Conservation (phyloP, 2,113 vertebrate genomes). For the Promerops cafer region DNA sequence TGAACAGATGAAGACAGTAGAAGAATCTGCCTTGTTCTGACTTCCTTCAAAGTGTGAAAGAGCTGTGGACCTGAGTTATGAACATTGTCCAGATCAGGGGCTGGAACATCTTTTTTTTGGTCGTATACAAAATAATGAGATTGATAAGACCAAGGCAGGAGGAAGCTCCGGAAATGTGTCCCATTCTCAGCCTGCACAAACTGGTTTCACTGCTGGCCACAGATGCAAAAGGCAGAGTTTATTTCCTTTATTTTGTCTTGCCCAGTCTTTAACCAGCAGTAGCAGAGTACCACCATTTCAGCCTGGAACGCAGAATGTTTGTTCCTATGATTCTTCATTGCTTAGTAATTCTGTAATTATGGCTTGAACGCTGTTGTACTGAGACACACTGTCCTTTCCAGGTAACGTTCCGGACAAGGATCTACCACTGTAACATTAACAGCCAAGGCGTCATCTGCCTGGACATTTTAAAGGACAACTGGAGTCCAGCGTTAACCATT, state of each 20-base stretch:
- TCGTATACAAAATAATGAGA: neutral
- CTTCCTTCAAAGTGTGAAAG: neutral
- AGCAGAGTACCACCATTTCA: neutral
- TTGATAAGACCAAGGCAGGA: neutral
- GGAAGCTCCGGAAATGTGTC: neutral
- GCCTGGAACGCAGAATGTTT: neutral
- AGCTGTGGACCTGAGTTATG: neutral
- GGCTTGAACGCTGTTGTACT: neutral
- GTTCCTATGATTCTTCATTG: neutral
- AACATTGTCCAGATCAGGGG: neutral
- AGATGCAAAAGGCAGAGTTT: neutral
- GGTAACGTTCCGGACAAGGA: conserved; percentile 95
- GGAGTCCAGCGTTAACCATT: conserved; percentile 94
- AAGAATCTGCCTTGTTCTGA: neutral
- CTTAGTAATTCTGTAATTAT: neutral
- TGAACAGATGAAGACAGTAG: neutral
- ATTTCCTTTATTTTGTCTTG: neutral
- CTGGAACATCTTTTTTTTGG: neutral
- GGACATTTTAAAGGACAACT: conserved; percentile 97
- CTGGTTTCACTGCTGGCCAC: neutral
- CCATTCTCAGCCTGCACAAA: neutral
- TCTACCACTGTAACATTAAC: conserved; percentile 98
- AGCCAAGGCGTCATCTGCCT: conserved; percentile 97
- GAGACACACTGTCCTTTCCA: conserved; percentile 25
- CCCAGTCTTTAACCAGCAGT: neutral